These are phyloP conservation scores for Amblyornis subalaris DNA, from an alignment of 2,113 vertebrate species.

Conservation along the genomic window DNA sequence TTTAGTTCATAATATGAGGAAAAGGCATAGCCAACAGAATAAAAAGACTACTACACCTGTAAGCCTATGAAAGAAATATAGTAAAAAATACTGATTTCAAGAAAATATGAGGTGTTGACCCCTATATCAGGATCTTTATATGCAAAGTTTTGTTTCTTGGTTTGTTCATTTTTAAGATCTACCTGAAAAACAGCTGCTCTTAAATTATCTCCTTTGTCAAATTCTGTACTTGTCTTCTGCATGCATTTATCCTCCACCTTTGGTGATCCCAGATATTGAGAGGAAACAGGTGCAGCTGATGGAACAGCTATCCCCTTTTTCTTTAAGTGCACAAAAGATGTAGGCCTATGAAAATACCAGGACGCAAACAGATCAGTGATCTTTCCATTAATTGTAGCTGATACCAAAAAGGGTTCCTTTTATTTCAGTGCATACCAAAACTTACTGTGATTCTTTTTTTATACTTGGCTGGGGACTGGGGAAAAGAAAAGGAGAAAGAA, in stretches of 20 bases:
- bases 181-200: conserved; percentile 92
- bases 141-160: not conserved
- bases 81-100: not conserved
- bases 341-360: conserved; percentile 56
- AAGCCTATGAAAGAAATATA: not conserved
- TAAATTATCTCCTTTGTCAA: conserved; percentile 76
- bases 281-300: conserved; percentile 48
- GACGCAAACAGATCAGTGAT: not conserved
- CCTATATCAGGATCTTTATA: not conserved
- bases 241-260: conserved; percentile 77
- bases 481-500: not conserved
- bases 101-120: not conserved
- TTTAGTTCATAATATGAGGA: not conserved
- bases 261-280: conserved; percentile 83
- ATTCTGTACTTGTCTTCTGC: conserved; percentile 62
- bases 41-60: not conserved
- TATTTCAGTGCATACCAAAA: not conserved
- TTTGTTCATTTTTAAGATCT: not conserved
- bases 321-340: conserved; percentile 46
- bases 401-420: not conserved
- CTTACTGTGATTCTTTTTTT: not conserved
- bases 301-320: conserved; percentile 26
- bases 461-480: not conserved
- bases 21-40: not conserved
- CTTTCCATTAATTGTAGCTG: not conserved